Evolutionary conservation across 2,113 vertebrate species (phyloP).

Genomic region (Brevimyrus niger): DNA sequence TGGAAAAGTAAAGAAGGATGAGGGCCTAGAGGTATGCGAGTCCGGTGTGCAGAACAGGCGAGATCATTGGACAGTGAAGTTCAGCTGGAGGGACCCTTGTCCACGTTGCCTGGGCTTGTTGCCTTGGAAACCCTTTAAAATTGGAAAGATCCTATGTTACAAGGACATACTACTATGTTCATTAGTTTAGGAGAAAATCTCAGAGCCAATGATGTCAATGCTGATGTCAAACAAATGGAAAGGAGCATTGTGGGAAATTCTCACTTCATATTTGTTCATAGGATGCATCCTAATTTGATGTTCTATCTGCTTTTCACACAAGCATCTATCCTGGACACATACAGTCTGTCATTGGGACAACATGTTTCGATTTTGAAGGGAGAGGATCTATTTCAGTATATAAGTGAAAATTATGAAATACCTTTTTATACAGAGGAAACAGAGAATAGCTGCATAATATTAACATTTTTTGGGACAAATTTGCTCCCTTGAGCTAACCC

Average conservation of each 20-base stretch:
- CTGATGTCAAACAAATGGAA: not conserved
- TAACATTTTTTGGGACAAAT: not conserved
- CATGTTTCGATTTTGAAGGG: not conserved
- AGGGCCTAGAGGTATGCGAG: not conserved
- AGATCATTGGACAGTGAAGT: not conserved
- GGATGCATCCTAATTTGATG: not conserved
- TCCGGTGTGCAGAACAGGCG: not conserved
- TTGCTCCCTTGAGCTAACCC: not conserved
- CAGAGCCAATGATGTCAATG: not conserved
- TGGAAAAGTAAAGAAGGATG: not conserved
- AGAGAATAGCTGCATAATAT: not conserved
- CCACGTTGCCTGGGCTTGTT: not conserved
- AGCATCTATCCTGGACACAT: not conserved
- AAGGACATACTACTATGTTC: not conserved
- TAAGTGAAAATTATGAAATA: not conserved
- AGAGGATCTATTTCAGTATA: not conserved
- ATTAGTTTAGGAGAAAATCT: not conserved
- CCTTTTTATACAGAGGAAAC: not conserved
- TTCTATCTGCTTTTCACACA: not conserved
- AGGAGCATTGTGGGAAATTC: not conserved
- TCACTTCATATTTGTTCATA: not conserved
- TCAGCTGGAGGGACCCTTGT: not conserved
- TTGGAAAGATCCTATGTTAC: not conserved
- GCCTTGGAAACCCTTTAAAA: conserved; percentile 1
- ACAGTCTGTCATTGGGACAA: not conserved